Conservation (phyloP, 2,113 vertebrate genomes). For the Opisthocomus hoazin region DNA sequence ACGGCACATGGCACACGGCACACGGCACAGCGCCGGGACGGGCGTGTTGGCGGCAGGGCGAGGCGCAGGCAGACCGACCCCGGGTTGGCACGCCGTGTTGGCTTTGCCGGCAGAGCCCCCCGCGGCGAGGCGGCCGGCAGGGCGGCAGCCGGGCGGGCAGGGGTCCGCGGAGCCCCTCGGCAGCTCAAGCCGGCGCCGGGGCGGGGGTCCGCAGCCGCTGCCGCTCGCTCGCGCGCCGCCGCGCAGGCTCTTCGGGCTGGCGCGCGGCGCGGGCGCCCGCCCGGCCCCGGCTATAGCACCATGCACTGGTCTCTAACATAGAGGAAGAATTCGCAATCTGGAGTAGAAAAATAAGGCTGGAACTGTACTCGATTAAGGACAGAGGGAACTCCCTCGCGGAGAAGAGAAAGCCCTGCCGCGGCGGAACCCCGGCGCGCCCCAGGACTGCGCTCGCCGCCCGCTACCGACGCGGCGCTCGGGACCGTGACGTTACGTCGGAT, state of each 20-base stretch:
- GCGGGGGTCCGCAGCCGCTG: background rate
- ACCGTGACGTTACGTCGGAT: background rate
- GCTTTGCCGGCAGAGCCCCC: background rate
- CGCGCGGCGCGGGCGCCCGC: background rate
- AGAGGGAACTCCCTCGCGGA: background rate
- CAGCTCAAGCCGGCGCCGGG: background rate
- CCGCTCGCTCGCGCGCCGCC: background rate
- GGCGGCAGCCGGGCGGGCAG: accelerated
- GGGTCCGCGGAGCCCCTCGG: background rate
- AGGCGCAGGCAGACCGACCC: background rate
- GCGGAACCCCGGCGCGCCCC: background rate
- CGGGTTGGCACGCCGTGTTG: background rate
- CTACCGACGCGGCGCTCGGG: background rate
- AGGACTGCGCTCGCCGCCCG: background rate
- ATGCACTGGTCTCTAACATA: slow-evolving; percentile 46
- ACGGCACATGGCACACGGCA: too few relatives aligned
- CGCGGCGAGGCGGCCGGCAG: background rate
- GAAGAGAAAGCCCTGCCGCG: background rate
- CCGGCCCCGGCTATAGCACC: slow-evolving; percentile 29
- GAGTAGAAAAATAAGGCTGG: slow-evolving; percentile 65
- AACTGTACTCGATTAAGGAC: background rate
- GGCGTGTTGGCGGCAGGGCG: accelerated
- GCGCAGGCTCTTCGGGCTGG: background rate
- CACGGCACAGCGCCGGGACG: too few relatives aligned
- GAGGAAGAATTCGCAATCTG: slow-evolving; percentile 54